Conservation (phyloP, 2,797 vertebrate species). For the Bradypodion ventrale region DNA sequence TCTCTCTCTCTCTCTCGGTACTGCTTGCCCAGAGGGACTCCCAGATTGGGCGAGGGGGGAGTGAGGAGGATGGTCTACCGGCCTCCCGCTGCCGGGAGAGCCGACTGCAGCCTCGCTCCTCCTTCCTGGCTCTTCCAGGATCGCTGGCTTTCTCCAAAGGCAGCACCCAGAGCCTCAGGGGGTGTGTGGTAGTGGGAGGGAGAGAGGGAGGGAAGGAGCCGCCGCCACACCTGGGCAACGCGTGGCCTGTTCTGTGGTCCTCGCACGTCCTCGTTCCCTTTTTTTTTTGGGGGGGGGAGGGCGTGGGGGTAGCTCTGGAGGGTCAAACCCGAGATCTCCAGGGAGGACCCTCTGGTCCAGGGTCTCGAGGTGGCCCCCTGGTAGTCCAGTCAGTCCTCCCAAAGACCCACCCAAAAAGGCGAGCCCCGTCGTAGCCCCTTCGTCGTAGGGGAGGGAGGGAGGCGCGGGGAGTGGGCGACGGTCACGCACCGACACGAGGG, state of each 20-base stretch:
- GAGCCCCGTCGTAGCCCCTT: too few species aligned
- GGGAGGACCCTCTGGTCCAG: background rate
- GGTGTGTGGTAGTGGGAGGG: slow-evolving; percentile 23
- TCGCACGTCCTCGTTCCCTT: background rate
- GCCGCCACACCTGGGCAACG: background rate
- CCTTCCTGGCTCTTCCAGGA: background rate
- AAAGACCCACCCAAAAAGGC: slow-evolving; percentile 40
- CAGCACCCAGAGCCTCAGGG: background rate
- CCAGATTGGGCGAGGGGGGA: too few species aligned
- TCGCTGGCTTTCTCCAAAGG: background rate
- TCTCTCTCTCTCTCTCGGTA: background rate
- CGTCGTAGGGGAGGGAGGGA: too few species aligned
- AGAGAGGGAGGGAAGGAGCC: background rate
- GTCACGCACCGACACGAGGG: background rate
- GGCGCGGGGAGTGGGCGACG: too few species aligned
- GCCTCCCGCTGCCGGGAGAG: background rate
- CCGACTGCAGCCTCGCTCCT: background rate
- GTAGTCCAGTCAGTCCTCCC: too few species aligned
- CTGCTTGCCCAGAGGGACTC: too few species aligned
- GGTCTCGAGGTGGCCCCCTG: too few species aligned
- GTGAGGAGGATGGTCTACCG: too few species aligned
- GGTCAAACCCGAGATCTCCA: background rate
- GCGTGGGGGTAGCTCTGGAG: background rate
- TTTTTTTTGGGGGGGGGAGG: background rate
- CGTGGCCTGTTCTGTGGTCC: background rate